Conservation (phyloP, 2,888 invertebrate species). For the Euplagia quadripunctaria region DNA sequence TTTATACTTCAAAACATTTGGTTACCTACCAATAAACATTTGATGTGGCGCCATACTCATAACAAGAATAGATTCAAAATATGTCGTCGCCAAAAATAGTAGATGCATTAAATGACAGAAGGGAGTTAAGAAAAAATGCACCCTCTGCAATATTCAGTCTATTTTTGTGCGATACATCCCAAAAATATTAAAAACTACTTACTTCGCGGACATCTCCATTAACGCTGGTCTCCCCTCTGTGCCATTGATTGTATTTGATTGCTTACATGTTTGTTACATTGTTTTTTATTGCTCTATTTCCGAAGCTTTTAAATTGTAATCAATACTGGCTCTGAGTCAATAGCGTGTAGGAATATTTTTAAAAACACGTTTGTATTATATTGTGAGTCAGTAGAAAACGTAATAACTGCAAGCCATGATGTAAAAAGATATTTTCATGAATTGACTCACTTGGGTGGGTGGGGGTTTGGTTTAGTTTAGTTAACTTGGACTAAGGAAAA, state of each 20-base stretch:
- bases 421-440: background rate
- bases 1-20: background rate
- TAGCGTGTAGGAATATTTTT: background rate
- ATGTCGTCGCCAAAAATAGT: slow-evolving; percentile 49
- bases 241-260: slow-evolving; percentile 75
- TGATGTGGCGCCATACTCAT: background rate
- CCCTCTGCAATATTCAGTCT: slow-evolving; percentile 71
- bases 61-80: slow-evolving; percentile 31
- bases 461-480: too few relatives aligned
- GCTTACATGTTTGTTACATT: slow-evolving; percentile 63
- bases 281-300: slow-evolving; percentile 50
- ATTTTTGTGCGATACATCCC: slow-evolving; percentile 77
- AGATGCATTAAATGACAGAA: slow-evolving; percentile 51
- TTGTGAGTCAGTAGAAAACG: background rate
- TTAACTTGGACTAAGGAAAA: background rate
- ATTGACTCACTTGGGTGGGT: too few relatives aligned
- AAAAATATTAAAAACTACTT: slow-evolving; percentile 86
- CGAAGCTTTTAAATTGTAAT: slow-evolving; percentile 46
- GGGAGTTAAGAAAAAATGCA: slow-evolving; percentile 61
- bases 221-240: slow-evolving; percentile 70
- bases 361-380: background rate
- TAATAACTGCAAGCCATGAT: background rate
- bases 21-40: background rate
- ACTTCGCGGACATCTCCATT: slow-evolving; percentile 82
- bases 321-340: slow-evolving; percentile 26